These are phyloP conservation scores for Laupala kohalensis DNA, from an alignment of 1,140 invertebrate species.

Conservation along the genomic window DNA sequence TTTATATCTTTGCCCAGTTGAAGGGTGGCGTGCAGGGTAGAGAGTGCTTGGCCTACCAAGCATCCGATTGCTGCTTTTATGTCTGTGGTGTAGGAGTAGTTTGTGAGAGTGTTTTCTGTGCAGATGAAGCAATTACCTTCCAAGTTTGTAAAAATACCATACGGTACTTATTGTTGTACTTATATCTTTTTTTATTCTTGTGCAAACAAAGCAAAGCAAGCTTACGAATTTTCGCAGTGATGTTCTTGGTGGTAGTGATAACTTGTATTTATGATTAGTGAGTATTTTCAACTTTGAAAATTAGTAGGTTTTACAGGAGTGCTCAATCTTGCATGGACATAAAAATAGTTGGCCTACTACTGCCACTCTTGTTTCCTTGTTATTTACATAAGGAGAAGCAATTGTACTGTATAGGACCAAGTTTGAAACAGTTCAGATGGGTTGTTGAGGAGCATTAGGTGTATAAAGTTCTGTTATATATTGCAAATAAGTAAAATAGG, in stretches of 20 bases:
- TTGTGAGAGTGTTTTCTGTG: neutral
- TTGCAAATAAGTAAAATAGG: no score
- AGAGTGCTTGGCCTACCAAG: neutral
- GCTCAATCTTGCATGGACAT: conserved; percentile 1
- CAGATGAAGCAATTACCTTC: conserved; percentile 2
- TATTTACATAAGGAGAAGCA: neutral
- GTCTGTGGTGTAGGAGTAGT: neutral
- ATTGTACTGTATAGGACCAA: neutral
- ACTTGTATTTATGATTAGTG: neutral
- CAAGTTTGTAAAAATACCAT: neutral
- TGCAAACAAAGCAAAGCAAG: neutral
- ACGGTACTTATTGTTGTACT: conserved; percentile 7
- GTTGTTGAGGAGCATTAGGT: neutral
- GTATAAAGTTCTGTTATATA: neutral
- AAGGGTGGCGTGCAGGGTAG: neutral
- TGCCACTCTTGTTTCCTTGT: neutral
- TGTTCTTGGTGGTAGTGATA: neutral
- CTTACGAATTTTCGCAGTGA: conserved; percentile 3
- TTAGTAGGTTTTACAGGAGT: neutral
- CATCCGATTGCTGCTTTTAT: neutral
- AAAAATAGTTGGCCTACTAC: neutral
- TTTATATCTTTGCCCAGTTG: neutral
- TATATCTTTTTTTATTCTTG: neutral
- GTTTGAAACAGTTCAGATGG: neutral
- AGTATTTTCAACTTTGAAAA: neutral